Evolutionary conservation across 2,113 vertebrate species (phyloP).

Genomic region (Semicossyphus pulcher): DNA sequence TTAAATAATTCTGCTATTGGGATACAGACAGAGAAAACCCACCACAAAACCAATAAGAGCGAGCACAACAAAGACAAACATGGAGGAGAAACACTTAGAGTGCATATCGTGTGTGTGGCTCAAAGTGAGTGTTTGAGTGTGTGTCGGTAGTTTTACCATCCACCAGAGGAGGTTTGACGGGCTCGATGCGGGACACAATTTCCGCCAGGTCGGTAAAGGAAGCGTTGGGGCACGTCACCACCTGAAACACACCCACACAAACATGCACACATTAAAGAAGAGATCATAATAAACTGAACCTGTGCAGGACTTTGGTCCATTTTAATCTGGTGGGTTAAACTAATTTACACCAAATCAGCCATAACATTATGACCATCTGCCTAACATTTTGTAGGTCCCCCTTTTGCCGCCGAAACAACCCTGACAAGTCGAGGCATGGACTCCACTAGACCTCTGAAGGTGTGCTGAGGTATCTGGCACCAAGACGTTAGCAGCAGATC

Average conservation of each 20-base stretch:
- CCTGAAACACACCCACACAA: conserved; percentile 72
- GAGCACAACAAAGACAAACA: background rate
- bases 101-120: background rate
- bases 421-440: too few species aligned
- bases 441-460: too few species aligned
- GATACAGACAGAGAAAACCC: conserved; percentile 2
- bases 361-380: too few species aligned
- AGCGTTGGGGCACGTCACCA: conserved; percentile 90
- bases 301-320: background rate
- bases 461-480: too few species aligned
- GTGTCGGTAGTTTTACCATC: conserved; percentile 85
- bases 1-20: too few species aligned
- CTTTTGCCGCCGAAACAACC: too few species aligned
- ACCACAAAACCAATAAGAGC: conserved; percentile 1
- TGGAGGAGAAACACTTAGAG: background rate
- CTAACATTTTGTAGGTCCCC: too few species aligned
- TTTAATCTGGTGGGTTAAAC: background rate
- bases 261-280: background rate
- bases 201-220: conserved; percentile 97
- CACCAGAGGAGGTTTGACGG: conserved; percentile 83
- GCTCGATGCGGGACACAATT: conserved; percentile 95
- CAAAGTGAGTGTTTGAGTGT: background rate
- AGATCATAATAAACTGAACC: background rate
- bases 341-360: too few species aligned
- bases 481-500: too few species aligned